These are phyloP conservation scores for Micropterix aruncella DNA, from an alignment of 2,888 invertebrate species.

Conservation along the genomic window DNA sequence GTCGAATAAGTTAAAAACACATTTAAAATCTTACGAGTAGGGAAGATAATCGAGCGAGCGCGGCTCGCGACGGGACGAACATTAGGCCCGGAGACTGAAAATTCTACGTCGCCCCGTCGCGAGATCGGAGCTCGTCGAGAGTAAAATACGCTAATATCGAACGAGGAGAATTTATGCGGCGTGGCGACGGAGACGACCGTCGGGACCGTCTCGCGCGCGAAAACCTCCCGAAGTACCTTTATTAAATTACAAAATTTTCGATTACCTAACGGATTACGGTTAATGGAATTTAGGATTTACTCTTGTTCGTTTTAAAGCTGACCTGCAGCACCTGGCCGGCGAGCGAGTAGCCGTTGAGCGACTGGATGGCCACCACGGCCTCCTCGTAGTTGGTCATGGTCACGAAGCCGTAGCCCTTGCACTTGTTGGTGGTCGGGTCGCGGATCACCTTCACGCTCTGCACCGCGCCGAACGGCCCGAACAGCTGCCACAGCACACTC, in stretches of 20 bases:
- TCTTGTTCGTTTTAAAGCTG: constrained; percentile 91
- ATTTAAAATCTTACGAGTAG: constrained; percentile 5
- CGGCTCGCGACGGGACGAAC: too few relatives aligned
- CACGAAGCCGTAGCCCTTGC: constrained; percentile 97
- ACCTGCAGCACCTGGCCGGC: constrained; percentile 94
- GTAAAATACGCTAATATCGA: too few relatives aligned
- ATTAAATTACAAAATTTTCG: constrained; percentile 11
- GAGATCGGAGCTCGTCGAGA: too few relatives aligned
- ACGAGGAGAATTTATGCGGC: too few relatives aligned
- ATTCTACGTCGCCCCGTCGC: too few relatives aligned
- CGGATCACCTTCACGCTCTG: constrained; percentile 95
- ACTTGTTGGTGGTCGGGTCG: constrained; percentile 91
- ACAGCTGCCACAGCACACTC: constrained; percentile 84
- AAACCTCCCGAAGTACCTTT: too few relatives aligned
- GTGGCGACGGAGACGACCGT: too few relatives aligned
- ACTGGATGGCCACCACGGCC: constrained; percentile 91
- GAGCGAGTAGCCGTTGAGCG: constrained; percentile 89
- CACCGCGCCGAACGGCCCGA: constrained; percentile 95
- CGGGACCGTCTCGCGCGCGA: too few relatives aligned
- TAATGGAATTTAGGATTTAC: constrained; percentile 44
- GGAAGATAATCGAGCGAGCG: not conserved
- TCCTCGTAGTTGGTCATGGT: constrained; percentile 98
- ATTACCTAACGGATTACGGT: constrained; percentile 11
- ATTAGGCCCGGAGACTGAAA: too few relatives aligned
- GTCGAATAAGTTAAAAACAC: constrained; percentile 6